Percentiles rank a stretch among this genome's conserved stretches.
These are phyloP conservation scores for Lepidotrigona ventralis DNA, from an alignment of 1,140 invertebrate species.

Conservation along the genomic window DNA sequence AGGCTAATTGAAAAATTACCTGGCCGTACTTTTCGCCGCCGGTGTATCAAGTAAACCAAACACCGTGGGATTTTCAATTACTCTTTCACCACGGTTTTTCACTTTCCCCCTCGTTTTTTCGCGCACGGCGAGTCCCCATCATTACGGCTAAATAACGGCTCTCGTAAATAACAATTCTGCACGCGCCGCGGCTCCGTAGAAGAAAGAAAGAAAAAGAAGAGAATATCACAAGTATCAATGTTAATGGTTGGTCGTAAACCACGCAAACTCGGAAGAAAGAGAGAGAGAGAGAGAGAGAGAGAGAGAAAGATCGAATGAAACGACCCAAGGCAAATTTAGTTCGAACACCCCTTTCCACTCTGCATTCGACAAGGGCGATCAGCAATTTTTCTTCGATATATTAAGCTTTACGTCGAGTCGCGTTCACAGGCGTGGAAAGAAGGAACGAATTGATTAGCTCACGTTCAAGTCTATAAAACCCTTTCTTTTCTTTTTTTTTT, in stretches of 20 bases:
- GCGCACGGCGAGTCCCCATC: neutral
- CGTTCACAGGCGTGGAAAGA: neutral
- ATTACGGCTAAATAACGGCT: neutral
- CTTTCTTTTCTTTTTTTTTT: neutral
- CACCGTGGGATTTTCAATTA: too few species aligned
- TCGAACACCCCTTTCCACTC: neutral
- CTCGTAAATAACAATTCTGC: neutral
- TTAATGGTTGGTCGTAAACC: neutral
- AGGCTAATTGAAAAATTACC: too few species aligned
- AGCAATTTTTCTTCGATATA: neutral
- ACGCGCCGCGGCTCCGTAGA: neutral
- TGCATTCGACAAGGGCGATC: neutral
- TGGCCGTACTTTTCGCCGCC: too few species aligned
- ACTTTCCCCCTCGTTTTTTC: neutral
- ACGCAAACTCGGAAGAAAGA: neutral
- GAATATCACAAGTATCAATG: conserved; percentile 5
- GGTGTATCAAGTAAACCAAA: too few species aligned
- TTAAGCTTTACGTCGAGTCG: neutral
- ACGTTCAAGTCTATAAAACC: neutral
- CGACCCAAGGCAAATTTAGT: neutral
- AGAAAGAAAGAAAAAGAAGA: neutral
- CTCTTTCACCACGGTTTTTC: neutral
- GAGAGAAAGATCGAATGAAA: neutral
- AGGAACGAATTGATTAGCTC: neutral
- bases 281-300: too few species aligned